Percentiles rank a stretch among this genome's conserved stretches.
phyloP scores from a whole-genome alignment of 2,797 vertebrate genomes.

The Synanceia verrucosa region DNA sequence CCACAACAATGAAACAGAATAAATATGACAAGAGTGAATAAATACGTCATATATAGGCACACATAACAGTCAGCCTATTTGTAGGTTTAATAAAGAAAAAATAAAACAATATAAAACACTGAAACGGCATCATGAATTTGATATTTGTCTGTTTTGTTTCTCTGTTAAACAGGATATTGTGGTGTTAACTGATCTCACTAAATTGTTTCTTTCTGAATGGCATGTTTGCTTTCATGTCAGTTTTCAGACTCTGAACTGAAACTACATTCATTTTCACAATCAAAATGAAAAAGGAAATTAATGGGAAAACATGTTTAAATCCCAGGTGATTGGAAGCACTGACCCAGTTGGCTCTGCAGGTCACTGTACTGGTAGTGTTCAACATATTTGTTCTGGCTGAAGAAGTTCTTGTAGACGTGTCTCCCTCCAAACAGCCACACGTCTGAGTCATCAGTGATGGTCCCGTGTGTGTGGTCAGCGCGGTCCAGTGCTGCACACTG shows the following conservation, averaged over 20 bases:
- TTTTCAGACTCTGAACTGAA: background rate
- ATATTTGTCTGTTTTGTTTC: background rate
- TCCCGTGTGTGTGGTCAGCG: conserved; percentile 92
- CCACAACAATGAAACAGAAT: background rate
- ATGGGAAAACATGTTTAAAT: background rate
- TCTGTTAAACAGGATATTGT: background rate
- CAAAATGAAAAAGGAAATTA: background rate
- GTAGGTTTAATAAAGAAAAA: too few species aligned
- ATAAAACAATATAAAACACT: background rate
- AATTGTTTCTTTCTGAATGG: too few species aligned
- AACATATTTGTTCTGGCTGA: conserved; percentile 92
- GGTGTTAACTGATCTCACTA: background rate
- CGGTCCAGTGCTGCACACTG: conserved; percentile 93
- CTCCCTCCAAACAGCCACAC: conserved; percentile 97
- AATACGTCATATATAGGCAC: background rate
- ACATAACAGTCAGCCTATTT: background rate
- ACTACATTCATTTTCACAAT: background rate
- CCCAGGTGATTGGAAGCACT: conserved; percentile 16
- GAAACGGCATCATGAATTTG: background rate
- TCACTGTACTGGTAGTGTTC: conserved; percentile 93
- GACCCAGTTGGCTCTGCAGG: conserved; percentile 93
- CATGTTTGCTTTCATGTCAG: background rate
- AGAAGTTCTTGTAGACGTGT: conserved; percentile 98
- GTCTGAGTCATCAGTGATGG: conserved; percentile 97
- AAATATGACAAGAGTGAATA: background rate